These are phyloP conservation scores for Andrena trimmerana DNA, from an alignment of 2,888 invertebrate species.

Conservation along the genomic window DNA sequence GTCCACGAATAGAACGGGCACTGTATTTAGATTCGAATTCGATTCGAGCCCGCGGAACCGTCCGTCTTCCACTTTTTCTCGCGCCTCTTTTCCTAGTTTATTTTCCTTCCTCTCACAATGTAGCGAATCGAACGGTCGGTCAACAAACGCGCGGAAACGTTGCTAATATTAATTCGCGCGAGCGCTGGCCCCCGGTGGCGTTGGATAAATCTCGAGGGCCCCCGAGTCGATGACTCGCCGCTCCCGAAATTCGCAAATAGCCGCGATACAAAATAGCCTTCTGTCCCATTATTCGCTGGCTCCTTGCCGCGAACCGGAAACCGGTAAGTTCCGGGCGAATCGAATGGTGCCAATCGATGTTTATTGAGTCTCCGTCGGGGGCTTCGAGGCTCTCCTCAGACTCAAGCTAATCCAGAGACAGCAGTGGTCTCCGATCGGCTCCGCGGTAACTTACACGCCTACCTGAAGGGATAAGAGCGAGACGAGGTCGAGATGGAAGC, in stretches of 20 bases:
- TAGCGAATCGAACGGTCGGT: conserved; percentile 43
- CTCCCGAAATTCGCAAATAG: conserved; percentile 38
- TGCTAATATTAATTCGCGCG: conserved; percentile 34
- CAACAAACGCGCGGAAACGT: conserved; percentile 33
- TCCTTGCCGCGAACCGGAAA: conserved; percentile 47
- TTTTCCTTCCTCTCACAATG: conserved; percentile 43
- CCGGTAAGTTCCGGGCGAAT: conserved; percentile 13
- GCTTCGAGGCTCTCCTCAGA: conserved; percentile 15
- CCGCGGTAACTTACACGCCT: background rate
- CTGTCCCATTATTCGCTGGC: conserved; percentile 11
- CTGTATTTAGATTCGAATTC: background rate
- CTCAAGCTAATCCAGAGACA: conserved; percentile 2
- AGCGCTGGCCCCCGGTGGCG: conserved; percentile 8
- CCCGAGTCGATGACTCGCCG: conserved; percentile 1
- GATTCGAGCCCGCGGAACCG: conserved; percentile 20
- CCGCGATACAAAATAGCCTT: conserved; percentile 13
- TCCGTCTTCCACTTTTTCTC: conserved; percentile 19
- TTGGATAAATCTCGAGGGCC: conserved; percentile 29
- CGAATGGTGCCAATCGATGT: conserved; percentile 37
- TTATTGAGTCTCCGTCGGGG: conserved; percentile 50
- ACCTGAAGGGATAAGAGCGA: background rate
- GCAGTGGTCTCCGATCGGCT: background rate
- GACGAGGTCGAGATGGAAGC: background rate
- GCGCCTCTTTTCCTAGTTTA: conserved; percentile 22
- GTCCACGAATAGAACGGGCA: background rate